Percentiles rank a stretch among this genome's conserved stretches.
These are phyloP conservation scores for Diadumene lineata DNA, from an alignment of 92 coral and sea anemone genomes.

Conservation along the genomic window DNA sequence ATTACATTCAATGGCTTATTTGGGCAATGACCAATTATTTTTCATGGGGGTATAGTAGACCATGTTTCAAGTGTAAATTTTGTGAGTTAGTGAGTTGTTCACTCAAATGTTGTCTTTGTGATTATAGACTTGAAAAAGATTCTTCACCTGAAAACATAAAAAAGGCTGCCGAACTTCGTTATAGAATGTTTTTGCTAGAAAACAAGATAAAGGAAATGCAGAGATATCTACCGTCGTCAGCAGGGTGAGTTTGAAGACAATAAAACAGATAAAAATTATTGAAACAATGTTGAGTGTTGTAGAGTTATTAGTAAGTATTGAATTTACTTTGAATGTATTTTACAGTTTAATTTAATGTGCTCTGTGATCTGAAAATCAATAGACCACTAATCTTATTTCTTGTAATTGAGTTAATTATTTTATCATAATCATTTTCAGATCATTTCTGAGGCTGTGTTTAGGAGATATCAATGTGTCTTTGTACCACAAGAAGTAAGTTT, in stretches of 20 bases:
- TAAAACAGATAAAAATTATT: no score
- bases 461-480: slow-evolving; percentile 91
- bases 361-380: no score
- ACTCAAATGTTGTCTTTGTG: no score
- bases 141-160: slow-evolving; percentile 57
- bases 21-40: no score
- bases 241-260: slow-evolving; percentile 68
- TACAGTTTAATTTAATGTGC: no score
- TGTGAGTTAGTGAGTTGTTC: no score
- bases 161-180: slow-evolving; percentile 47
- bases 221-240: slow-evolving; percentile 72
- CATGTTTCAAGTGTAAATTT: no score
- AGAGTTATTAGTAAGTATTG: no score
- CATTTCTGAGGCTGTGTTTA: slow-evolving; percentile 82
- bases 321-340: no score
- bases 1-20: no score
- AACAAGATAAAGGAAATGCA: slow-evolving; percentile 82
- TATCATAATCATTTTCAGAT: slow-evolving; percentile 37
- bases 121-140: slow-evolving; percentile 52
- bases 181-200: slow-evolving; percentile 63
- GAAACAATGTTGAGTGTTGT: no score
- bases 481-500: slow-evolving; percentile 82
- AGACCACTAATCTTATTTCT: not conserved
- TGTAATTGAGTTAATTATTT: not conserved
- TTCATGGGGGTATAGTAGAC: no score